A percentile compares a stretch with the other conserved stretches of the same genome.
Evolutionary conservation across 2,797 vertebrate genomes (phyloP).

Genomic region (Perodicticus potto): DNA sequence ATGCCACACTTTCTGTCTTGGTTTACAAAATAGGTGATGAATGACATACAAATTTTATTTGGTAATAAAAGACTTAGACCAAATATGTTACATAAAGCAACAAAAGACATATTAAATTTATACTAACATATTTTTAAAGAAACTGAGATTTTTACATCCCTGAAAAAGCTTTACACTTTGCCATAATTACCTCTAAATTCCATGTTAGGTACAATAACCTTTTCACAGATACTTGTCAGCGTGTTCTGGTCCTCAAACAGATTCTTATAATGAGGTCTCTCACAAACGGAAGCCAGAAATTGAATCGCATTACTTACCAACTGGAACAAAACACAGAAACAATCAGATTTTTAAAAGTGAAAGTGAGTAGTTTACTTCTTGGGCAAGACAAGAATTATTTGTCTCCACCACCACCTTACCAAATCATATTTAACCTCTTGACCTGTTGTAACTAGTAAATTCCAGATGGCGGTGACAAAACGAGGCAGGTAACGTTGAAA

Average conservation of each 20-base stretch:
- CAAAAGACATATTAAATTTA: conserved; percentile 10
- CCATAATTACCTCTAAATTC: conserved; percentile 96
- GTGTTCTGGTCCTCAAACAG: conserved; percentile 99
- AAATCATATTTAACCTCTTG: conserved; percentile 99
- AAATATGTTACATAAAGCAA: neutral
- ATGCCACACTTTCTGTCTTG: neutral
- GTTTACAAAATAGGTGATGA: conserved; percentile 27
- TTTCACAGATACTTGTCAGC: conserved; percentile 99
- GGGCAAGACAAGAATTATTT: neutral
- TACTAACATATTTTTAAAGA: neutral
- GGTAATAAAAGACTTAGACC: neutral
- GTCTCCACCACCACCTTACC: conserved; percentile 89
- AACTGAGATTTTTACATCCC: neutral
- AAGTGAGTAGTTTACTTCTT: conserved; percentile 34
- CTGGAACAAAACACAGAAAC: conserved; percentile 87
- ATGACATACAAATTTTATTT: neutral
- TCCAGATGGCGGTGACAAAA: conserved; percentile 99
- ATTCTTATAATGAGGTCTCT: conserved; percentile 98
- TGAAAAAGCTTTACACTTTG: neutral
- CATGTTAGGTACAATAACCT: conserved; percentile 99
- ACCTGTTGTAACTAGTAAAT: conserved; percentile 97
- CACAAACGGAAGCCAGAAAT: conserved; percentile 98
- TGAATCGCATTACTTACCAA: conserved; percentile 99
- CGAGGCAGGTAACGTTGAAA: conserved; percentile 97
- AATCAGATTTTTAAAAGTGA: conserved; percentile 66